Evolutionary conservation across 2,113 vertebrate genomes (phyloP).

Genomic region (Oplegnathus fasciatus): DNA sequence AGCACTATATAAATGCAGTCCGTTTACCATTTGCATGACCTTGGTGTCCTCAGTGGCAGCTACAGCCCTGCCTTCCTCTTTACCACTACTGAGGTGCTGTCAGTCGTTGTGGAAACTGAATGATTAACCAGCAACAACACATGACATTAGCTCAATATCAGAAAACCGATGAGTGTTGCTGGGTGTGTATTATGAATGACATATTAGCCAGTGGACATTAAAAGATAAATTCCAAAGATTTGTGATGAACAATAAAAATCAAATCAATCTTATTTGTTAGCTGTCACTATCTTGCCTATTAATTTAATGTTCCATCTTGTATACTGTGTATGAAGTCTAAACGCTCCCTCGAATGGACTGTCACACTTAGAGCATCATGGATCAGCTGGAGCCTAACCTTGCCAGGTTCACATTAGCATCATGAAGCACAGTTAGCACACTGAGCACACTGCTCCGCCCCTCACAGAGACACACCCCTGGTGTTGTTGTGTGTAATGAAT

Average conservation of each 20-base stretch:
- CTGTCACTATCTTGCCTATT: not conserved
- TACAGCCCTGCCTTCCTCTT: not conserved
- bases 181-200: not conserved
- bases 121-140: not conserved
- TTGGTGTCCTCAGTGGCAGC: not conserved
- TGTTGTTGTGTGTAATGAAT: conserved; percentile 71
- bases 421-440: conserved; percentile 28
- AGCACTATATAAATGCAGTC: too few species aligned
- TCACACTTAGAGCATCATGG: not conserved
- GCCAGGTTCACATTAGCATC: conserved; percentile 30
- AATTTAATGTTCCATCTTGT: not conserved
- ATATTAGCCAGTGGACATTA: too few species aligned
- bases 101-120: not conserved
- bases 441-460: conserved; percentile 50
- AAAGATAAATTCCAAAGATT: not conserved
- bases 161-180: not conserved
- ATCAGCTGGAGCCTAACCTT: not conserved
- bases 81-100: not conserved
- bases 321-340: too few species aligned
- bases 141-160: not conserved
- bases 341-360: not conserved
- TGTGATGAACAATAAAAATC: not conserved
- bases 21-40: too few species aligned
- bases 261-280: too few species aligned
- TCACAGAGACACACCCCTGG: conserved; percentile 63